Conservation (phyloP, 2,113 vertebrate genomes). For the Brienomyrus brachyistius region DNA sequence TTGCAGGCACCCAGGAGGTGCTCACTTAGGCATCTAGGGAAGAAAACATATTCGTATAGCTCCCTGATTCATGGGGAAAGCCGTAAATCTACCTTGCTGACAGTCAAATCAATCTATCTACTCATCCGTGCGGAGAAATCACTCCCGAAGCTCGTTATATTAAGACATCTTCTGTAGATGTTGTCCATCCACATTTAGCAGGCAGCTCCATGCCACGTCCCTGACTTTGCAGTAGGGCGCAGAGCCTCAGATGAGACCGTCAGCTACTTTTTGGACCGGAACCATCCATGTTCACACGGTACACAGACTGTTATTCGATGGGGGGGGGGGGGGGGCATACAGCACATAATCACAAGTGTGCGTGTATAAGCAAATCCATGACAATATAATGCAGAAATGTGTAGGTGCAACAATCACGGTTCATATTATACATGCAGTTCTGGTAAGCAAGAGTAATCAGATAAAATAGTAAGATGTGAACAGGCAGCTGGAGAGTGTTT, state of each 20-base stretch:
- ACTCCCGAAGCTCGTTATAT: neutral
- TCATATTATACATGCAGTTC: neutral
- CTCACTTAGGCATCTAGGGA: neutral
- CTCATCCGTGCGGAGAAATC: neutral
- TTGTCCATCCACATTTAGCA: neutral
- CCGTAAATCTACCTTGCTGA: neutral
- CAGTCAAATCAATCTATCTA: neutral
- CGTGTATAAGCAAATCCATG: neutral
- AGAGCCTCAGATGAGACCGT: neutral
- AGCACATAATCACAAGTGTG: neutral
- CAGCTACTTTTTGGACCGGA: neutral
- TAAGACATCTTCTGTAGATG: neutral
- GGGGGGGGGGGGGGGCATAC: neutral
- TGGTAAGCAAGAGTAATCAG: neutral
- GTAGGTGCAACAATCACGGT: neutral
- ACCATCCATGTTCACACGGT: neutral
- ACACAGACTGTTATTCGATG: neutral
- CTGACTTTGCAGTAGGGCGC: neutral
- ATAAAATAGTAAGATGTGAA: neutral
- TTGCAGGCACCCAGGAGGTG: neutral
- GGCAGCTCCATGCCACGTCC: neutral
- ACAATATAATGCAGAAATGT: neutral
- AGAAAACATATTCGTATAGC: neutral
- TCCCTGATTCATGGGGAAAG: neutral
- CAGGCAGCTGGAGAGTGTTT: neutral